Evolutionary conservation across 1,140 invertebrate genomes (phyloP).

Genomic region (Drosophila baimaii): DNA sequence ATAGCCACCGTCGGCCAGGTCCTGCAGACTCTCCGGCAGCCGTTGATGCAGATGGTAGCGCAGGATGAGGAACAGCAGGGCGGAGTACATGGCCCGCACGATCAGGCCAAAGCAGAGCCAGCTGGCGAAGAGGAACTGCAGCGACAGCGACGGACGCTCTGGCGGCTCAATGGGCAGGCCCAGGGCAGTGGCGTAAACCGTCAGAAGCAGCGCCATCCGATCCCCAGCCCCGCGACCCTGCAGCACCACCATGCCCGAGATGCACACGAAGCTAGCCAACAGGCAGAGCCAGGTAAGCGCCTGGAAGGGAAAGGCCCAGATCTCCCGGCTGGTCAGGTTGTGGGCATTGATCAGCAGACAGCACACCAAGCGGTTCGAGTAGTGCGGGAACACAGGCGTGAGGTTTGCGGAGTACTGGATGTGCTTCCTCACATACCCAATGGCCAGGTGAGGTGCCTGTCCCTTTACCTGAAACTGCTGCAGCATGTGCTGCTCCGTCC

Average conservation of each 20-base stretch:
- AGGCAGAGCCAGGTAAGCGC: constrained; percentile 45
- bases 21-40: constrained; percentile 40
- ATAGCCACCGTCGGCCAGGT: constrained; percentile 36
- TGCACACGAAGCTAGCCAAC: constrained; percentile 30
- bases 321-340: constrained; percentile 55
- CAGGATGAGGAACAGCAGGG: constrained; percentile 54
- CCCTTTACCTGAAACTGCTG: constrained; percentile 25
- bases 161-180: constrained; percentile 40
- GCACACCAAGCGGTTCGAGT: constrained; percentile 47
- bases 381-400: constrained; percentile 56
- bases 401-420: constrained; percentile 38
- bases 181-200: constrained; percentile 36
- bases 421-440: constrained; percentile 56
- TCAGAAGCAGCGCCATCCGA: constrained; percentile 36
- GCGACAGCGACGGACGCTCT: constrained; percentile 28
- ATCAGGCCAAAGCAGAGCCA: constrained; percentile 54
- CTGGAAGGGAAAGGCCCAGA: constrained; percentile 58
- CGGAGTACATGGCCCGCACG: constrained; percentile 59
- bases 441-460: constrained; percentile 37
- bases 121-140: constrained; percentile 45
- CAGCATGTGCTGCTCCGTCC: constrained; percentile 48
- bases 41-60: constrained; percentile 56
- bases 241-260: constrained; percentile 37
- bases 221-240: constrained; percentile 4
- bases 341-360: constrained; percentile 51